A percentile compares a stretch with the other conserved stretches of the same genome.
Evolutionary conservation across 1,140 invertebrate species (phyloP).

Genomic region (Nasonia longicornis): DNA sequence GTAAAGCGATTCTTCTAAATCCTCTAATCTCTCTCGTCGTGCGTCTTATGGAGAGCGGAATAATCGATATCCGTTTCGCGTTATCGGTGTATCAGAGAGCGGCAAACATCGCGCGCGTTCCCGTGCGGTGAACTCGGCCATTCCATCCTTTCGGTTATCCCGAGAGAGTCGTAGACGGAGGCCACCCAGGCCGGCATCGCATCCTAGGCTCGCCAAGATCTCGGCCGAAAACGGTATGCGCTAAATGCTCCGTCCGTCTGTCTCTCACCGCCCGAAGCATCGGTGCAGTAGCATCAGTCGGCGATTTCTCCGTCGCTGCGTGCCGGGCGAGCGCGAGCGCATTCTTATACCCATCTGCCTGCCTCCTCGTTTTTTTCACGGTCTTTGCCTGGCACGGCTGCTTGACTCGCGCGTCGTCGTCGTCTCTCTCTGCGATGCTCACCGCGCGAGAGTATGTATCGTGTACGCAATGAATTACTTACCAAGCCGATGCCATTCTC

Average conservation of each 20-base stretch:
- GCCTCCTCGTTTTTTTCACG: conserved; percentile 24
- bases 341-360: conserved; percentile 19
- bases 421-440: not conserved
- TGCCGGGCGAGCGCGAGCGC: conserved; percentile 7
- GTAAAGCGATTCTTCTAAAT: too few species aligned
- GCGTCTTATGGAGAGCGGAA: not conserved
- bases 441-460: not conserved
- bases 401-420: conserved; percentile 3
- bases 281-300: not conserved
- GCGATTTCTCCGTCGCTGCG: not conserved
- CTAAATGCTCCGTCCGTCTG: conserved; percentile 45
- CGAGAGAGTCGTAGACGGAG: not conserved
- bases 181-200: conserved; percentile 20
- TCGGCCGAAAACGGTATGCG: conserved; percentile 50
- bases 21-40: too few species aligned
- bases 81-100: not conserved
- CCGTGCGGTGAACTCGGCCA: not conserved
- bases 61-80: not conserved
- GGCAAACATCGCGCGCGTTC: not conserved
- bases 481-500: not conserved
- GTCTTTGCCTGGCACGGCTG: conserved; percentile 25
- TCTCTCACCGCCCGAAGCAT: not conserved
- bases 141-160: not conserved
- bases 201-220: conserved; percentile 52
- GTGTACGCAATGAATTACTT: not conserved